Base-by-base conservation (phyloP, 2,797 vertebrate genomes). In the Gymnopithys bicolor region DNA sequence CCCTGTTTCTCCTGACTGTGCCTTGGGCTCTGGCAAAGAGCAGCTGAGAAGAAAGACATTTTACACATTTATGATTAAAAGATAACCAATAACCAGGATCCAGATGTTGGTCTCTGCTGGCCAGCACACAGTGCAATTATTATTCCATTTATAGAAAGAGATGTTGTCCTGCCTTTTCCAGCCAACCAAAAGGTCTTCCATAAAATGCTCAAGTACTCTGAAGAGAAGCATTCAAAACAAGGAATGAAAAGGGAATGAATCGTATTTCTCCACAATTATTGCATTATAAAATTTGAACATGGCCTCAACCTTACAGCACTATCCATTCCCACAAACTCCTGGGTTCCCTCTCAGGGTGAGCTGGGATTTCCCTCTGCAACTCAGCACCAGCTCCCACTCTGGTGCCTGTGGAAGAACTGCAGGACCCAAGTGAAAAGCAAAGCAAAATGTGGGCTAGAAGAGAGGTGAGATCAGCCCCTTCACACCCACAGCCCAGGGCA, bases 201-300 rank as follows among this genome's bases (percentile, higher is more conserved):
- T 60, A 83, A 94, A 94, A 91, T 12, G 58, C 64, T 84, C 56
- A 49, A 83, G 78, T 32, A 58, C 46, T 62, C 85, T 96, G 90
- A 96, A 95, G 88, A 92, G 90, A 89, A 64, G 60, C 88, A 90
- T 94, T 96, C 94, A 94, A 95, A 94, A 80, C 94, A 91, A 77
- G 91, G n/a, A 94, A 76, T 5, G 12, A 84, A 79, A 89, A 90
- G 49, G 70, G 70, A 96, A 60, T 1, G 1, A 64, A 85, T 69
- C 6, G 0, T 27, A 53, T 88, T 91, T 84, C 70, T 70, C 81
- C 85, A 96, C 89, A 93, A 82, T 96, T 94, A 87, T 77, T 80
- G 74, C 90, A 82, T 94, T 95, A 73, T 87, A 84, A 51, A 79
- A 89, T 70, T 49, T 48, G 33, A 90, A 52, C 51, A 5, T 11